Base-by-base conservation (phyloP, 2,888 invertebrate species). In the Allolobophora icterica region DNA sequence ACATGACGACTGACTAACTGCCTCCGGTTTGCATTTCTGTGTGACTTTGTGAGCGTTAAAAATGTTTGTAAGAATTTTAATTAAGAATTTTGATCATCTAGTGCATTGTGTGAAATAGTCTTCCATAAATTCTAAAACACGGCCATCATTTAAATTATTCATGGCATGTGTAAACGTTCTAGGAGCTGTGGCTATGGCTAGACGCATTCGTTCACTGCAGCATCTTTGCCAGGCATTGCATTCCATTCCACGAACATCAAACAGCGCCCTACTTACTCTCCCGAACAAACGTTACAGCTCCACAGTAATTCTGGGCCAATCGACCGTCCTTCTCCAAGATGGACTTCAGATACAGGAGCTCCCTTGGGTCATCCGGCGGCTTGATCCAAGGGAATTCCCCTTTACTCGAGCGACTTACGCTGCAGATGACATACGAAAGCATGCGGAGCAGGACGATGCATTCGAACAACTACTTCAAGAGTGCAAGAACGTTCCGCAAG, bases 251-350 rank as follows among this genome's bases (percentile, higher is more conserved):
- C 71, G 71, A n/a, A n/a, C 71, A 71, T 71, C 71, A 71, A 71
- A 71, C 87, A 87, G 19, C 21, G 87, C 38, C 87, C 38, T 38
- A 24, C 35, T 87, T 8, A 38, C 35, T 35, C 87, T 87, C 38
- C 35, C 87, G 0, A 87, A 2, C 87, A 58, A 19, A 45, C 90
- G 83, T 6, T 45, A 17, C 38, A 87, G 91, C 35, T 89, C 89
- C 33, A 45, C 71, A 52, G 91, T 90, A 83, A 94, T 94, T 45
- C 93, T 96, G 34, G 95, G 94, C 5, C 95, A 95, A 35, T 95
- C 96, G 0, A 96, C 96, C 21, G 96, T 97, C 91, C 94, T 97
- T 89, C 95, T 97, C 91, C 97, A 97, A 95, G 97, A 97, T 94
- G 97, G 97, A 11, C 95, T 96, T 45, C 89, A 34, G 52, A 97